Evolutionary conservation across 2,888 invertebrate genomes (phyloP).

Genomic region (Brachynemurus nebulosus): DNA sequence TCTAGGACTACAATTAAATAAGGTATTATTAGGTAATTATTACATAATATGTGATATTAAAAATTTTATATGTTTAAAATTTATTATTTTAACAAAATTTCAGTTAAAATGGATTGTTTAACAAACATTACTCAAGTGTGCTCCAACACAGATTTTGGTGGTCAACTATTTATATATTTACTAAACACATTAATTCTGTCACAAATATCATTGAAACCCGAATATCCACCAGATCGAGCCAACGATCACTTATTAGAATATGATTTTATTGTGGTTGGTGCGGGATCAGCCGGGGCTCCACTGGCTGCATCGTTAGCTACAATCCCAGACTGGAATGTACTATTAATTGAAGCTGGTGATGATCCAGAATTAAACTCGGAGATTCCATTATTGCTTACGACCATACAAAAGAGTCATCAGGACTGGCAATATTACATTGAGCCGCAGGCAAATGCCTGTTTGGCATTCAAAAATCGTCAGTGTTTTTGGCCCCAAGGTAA

Average conservation of each 20-base stretch:
- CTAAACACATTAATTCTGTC: neutral
- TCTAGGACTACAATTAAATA: too few species aligned
- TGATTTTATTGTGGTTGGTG: slow-evolving; percentile 37
- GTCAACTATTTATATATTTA: too few species aligned
- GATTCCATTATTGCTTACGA: slow-evolving; percentile 29
- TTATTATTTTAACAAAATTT: too few species aligned
- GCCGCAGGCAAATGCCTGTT: slow-evolving; percentile 29
- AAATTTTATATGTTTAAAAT: too few species aligned
- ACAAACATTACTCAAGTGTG: neutral
- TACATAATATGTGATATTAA: too few species aligned
- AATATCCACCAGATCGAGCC: slow-evolving; percentile 16
- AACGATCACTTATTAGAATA: slow-evolving; percentile 24
- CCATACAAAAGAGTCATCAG: slow-evolving; percentile 20
- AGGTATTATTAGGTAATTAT: too few species aligned
- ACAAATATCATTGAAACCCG: neutral
- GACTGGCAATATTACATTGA: slow-evolving; percentile 34
- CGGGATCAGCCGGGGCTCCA: slow-evolving; percentile 28
- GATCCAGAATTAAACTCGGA: slow-evolving; percentile 26
- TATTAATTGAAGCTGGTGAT: slow-evolving; percentile 28
- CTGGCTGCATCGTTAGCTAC: slow-evolving; percentile 26
- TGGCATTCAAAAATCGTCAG: slow-evolving; percentile 24
- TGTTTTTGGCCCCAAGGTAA: slow-evolving; percentile 46
- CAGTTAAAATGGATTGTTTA: slow-evolving; percentile 8
- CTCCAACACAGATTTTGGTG: neutral
- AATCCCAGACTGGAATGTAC: slow-evolving; percentile 20